Evolutionary conservation across 2,113 vertebrate species (phyloP).

Genomic region (Bothrops jararaca): DNA sequence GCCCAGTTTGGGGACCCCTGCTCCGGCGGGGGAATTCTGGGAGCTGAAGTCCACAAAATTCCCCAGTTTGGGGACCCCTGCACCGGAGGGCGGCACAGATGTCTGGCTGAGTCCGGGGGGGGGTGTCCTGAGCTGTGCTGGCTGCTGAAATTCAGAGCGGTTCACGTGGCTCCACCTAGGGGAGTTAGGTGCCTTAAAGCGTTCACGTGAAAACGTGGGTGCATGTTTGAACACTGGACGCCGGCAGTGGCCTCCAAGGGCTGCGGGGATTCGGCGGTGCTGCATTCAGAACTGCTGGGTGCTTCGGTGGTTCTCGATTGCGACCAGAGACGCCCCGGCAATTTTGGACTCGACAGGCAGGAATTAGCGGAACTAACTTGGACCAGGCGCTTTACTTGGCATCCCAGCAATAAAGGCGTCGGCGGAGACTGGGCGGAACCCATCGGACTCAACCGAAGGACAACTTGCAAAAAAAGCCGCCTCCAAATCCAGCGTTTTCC

Average conservation of each 20-base stretch:
- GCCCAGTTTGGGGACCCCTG: background rate
- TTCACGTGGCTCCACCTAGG: background rate
- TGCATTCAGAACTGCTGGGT: no score
- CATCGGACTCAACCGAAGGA: no score
- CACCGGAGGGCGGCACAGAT: background rate
- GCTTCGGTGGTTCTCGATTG: no score
- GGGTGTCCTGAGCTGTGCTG: background rate
- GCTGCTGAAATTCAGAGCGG: background rate
- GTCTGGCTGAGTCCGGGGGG: background rate
- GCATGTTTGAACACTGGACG: background rate
- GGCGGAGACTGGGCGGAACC: background rate
- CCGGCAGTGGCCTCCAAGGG: no score
- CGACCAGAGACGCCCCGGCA: background rate
- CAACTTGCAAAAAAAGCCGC: no score
- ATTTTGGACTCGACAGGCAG: no score
- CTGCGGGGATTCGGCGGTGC: no score
- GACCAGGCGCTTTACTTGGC: background rate
- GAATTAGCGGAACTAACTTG: no score
- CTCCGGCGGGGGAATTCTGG: background rate
- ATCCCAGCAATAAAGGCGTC: background rate
- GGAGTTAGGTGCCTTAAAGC: no score
- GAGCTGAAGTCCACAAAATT: background rate
- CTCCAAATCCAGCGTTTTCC: background rate
- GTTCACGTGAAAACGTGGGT: background rate
- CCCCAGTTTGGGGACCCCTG: background rate